A percentile compares a stretch with the other conserved stretches of the same genome.
Evolutionary conservation across 2,797 vertebrate species (phyloP).

Genomic region (Margarornis squamiger): DNA sequence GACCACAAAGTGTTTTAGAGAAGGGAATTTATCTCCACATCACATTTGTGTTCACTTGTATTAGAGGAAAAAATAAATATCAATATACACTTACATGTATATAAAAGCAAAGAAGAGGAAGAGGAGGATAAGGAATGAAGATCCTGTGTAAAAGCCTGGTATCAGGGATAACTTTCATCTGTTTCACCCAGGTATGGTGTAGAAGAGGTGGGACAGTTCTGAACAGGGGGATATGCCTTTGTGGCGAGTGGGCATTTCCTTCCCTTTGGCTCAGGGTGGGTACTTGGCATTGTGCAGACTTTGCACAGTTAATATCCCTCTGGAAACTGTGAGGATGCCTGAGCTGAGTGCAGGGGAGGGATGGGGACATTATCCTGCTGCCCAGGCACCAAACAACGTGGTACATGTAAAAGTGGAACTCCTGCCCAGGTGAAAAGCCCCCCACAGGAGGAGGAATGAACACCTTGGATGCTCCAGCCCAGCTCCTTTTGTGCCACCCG

Average conservation of each 20-base stretch:
- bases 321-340: neutral
- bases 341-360: neutral
- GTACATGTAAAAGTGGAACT: neutral
- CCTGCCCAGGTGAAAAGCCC: neutral
- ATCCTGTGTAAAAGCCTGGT: neutral
- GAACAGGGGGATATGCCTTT: neutral
- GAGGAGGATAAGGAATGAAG: neutral
- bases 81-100: neutral
- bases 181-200: neutral
- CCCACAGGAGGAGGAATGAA: neutral
- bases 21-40: conserved; percentile 20
- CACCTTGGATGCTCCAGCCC: neutral
- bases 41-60: conserved; percentile 43
- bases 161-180: neutral
- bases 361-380: neutral
- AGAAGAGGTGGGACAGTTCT: neutral
- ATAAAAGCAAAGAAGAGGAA: conserved; percentile 20
- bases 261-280: neutral
- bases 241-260: neutral
- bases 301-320: neutral
- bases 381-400: neutral
- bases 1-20: conserved; percentile 36
- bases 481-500: neutral
- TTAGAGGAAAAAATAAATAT: conserved; percentile 26
- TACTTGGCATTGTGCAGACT: neutral